Conservation (phyloP, 1,140 invertebrate genomes). For the Trichonephila clavata region DNA sequence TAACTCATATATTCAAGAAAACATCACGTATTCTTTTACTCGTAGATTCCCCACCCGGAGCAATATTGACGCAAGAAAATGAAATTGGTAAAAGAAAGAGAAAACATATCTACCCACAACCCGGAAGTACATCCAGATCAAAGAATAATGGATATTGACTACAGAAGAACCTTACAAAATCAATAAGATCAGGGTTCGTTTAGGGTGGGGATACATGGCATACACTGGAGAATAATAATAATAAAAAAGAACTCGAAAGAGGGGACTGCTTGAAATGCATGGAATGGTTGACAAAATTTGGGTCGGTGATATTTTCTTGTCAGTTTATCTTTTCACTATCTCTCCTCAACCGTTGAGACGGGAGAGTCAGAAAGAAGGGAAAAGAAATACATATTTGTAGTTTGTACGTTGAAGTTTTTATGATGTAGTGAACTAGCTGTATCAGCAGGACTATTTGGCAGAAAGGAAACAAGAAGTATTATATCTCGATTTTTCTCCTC, state of each 20-base stretch:
- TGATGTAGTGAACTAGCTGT: background rate
- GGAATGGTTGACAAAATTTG: constrained; percentile 31
- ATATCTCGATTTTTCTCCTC: background rate
- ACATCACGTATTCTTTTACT: background rate
- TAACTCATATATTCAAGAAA: background rate
- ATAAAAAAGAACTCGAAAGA: background rate
- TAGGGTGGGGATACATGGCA: background rate
- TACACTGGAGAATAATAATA: background rate
- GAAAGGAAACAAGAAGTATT: background rate
- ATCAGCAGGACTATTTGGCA: background rate
- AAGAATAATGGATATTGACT: constrained; percentile 31
- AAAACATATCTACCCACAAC: background rate
- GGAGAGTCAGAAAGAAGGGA: background rate
- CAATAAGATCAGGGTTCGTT: constrained; percentile 35
- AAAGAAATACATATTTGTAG: background rate
- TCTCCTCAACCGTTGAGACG: background rate
- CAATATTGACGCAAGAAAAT: background rate
- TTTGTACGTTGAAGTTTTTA: background rate
- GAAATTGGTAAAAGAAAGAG: background rate
- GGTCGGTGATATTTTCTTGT: constrained; percentile 20
- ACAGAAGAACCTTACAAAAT: background rate
- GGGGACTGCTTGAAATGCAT: constrained; percentile 17
- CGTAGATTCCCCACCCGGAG: background rate
- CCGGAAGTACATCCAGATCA: constrained; percentile 18
- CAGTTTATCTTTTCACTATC: constrained; percentile 15